Base-by-base conservation (phyloP, 2,888 invertebrate species). In the Odontothrips loti region DNA sequence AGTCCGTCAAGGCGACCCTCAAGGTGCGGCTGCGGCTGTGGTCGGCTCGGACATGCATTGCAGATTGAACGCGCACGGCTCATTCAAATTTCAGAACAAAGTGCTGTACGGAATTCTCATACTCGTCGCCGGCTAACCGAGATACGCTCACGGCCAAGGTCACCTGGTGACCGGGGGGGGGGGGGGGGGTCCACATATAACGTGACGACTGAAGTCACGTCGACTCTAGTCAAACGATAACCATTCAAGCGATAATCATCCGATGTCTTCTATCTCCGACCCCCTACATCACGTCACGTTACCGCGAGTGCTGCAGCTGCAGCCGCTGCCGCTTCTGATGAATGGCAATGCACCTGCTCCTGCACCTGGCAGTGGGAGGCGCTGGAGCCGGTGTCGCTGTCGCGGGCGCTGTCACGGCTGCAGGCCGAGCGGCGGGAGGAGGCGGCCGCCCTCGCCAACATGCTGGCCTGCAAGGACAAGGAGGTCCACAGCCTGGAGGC, bases 401-500 rank as follows among this genome's bases (percentile, higher is more conserved):
- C 23, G 23, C 23, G 68, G 23, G 68, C 68, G 27, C 68, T 75
- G 68, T 75, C 68, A 27, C 68, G 68, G 68, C 68, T 75, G 68
- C 68, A 75, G 68, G 27, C 68, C 23, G 68, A 75, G 27, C 68
- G 68, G 23, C 23, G 23, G 27, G 68, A 75, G 27, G 68, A 75
- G 68, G 23, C 68, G 8, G 68, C 68, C 68, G 68, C 68, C 27
- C 68, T 75, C 23, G 68, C 23, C 68, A 75, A 75, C 23, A 75
- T 75, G 23, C 68, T 75, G 68, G 68, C 68, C 68, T 75, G 68
- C 68, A 75, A 75, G 68, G 68, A 75, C 27, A 27, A 27, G 68
- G 68, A 75, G 68, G 23, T 75, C 23, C 68, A 27, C 68, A 27
- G 68, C 68, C 23, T 27, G 68, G 23, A 75, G 27, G 27, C 68